phyloP scores from a whole-genome alignment of 2,113 vertebrate species.

The Mormoops blainvillei region DNA sequence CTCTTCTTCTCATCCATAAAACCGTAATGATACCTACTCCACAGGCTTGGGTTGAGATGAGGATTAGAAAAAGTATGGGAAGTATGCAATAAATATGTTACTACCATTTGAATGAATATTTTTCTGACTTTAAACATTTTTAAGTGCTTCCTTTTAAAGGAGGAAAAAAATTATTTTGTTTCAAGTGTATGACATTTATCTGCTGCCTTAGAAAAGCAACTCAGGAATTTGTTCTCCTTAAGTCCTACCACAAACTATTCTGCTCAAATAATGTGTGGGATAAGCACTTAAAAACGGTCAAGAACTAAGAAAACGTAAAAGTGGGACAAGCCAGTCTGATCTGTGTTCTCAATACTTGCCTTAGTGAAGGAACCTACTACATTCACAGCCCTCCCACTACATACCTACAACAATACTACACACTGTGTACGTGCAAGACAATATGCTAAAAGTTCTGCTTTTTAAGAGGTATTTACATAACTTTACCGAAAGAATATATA shows the following conservation, averaged over 20 bases:
- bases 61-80: not conserved
- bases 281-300: not conserved
- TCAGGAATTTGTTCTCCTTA: not conserved
- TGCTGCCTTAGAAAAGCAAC: not conserved
- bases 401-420: not conserved
- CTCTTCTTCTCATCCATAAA: not conserved
- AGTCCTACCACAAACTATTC: conserved; percentile 19
- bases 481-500: not conserved
- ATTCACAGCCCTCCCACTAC: not conserved
- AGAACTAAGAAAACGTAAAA: not conserved
- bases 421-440: not conserved
- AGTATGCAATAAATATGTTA: not conserved
- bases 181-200: not conserved
- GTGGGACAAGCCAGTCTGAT: not conserved
- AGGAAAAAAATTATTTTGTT: not conserved
- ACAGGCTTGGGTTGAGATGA: not conserved
- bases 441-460: not conserved
- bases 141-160: not conserved
- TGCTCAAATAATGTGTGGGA: not conserved
- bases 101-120: not conserved
- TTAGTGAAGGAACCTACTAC: not conserved
- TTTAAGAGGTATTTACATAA: not conserved
- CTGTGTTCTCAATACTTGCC: not conserved
- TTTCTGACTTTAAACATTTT: conserved; percentile 29
- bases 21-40: not conserved